These are phyloP conservation scores for Girardinus metallicus DNA, from an alignment of 2,797 vertebrate species.

Conservation along the genomic window DNA sequence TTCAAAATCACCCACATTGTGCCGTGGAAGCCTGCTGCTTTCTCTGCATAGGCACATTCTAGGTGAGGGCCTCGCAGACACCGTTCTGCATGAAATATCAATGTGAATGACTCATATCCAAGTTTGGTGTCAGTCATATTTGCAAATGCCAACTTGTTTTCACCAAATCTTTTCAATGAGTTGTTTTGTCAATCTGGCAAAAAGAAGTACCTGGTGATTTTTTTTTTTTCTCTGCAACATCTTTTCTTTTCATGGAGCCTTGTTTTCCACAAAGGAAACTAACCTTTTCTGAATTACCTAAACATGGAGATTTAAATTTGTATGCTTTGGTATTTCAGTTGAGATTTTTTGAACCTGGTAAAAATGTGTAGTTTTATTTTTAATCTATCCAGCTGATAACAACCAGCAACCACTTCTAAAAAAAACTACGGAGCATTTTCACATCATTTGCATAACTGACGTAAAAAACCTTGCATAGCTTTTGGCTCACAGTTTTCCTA, in stretches of 20 bases:
- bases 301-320: conserved; percentile 44
- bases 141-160: conserved; percentile 84
- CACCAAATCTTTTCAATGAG: conserved; percentile 78
- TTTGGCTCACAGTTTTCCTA: conserved; percentile 36
- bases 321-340: conserved; percentile 15
- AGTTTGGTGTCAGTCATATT: conserved; percentile 83
- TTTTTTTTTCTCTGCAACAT: conserved; percentile 14
- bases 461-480: conserved; percentile 44
- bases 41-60: conserved; percentile 42
- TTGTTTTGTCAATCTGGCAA: conserved; percentile 74
- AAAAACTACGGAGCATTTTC: conserved; percentile 27
- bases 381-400: conserved; percentile 17
- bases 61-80: conserved; percentile 64
- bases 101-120: conserved; percentile 82
- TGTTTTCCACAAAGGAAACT: conserved; percentile 30
- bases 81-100: conserved; percentile 80
- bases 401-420: background rate
- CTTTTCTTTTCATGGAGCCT: conserved; percentile 32
- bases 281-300: conserved; percentile 51
- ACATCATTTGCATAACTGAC: conserved; percentile 30
- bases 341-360: conserved; percentile 12
- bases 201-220: conserved; percentile 43
- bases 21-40: conserved; percentile 42
- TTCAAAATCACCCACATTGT: conserved; percentile 10
- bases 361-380: conserved; percentile 21